A percentile compares a stretch with the other conserved stretches of the same genome.
Evolutionary conservation across 2,888 invertebrate genomes (phyloP).

Genomic region (Mythimna loreyi): DNA sequence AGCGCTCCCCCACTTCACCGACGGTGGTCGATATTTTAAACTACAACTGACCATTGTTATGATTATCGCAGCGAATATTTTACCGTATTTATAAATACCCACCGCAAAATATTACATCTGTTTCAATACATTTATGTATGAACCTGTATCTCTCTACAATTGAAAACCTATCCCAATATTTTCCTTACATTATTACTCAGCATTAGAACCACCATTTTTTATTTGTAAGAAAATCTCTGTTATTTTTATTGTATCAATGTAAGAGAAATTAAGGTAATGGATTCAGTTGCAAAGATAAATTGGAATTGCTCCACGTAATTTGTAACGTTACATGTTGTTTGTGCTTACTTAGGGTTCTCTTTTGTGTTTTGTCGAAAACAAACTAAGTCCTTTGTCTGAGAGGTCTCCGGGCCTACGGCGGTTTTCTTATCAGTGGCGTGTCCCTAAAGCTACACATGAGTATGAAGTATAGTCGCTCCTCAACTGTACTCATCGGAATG

Average conservation of each 20-base stretch:
- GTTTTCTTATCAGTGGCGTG: conserved; percentile 80
- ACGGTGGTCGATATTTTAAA: conserved; percentile 45
- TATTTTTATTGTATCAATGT: conserved; percentile 61
- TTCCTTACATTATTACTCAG: conserved; percentile 34
- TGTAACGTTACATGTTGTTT: conserved; percentile 79
- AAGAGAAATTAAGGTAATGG: conserved; percentile 68
- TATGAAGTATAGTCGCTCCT: conserved; percentile 17
- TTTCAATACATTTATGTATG: conserved; percentile 29
- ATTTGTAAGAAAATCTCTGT: conserved; percentile 43
- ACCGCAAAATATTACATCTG: conserved; percentile 27
- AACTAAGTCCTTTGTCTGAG: conserved; percentile 83
- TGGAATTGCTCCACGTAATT: conserved; percentile 77
- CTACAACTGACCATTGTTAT: conserved; percentile 34
- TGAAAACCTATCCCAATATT: conserved; percentile 40
- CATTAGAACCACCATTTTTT: conserved; percentile 40
- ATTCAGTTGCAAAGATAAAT: conserved; percentile 75
- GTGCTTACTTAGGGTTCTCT: conserved; percentile 81
- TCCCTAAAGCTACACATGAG: conserved; percentile 67
- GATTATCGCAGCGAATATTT: conserved; percentile 16
- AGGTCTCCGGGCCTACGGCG: conserved; percentile 77
- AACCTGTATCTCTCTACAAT: conserved; percentile 12
- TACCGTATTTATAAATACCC: conserved; percentile 25
- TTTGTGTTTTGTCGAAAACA: conserved; percentile 83
- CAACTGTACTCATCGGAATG: conserved; percentile 39
- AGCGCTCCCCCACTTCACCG: conserved; percentile 44